Percentiles rank a stretch among this genome's conserved stretches.
Conservation (phyloP, 2,888 invertebrate species). For the Apamea anceps region DNA sequence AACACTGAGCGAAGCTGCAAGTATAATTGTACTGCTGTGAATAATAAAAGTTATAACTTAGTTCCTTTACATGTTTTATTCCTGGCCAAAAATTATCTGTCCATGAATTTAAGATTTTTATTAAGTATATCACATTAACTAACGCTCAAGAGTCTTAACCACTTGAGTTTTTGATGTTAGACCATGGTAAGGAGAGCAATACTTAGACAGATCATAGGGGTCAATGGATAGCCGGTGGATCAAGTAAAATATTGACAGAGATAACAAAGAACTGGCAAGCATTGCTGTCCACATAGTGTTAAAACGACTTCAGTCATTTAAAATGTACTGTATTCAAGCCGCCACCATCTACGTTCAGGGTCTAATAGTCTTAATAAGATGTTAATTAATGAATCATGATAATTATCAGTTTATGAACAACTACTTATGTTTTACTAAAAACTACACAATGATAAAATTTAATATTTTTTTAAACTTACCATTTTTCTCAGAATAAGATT, state of each 20-base stretch:
- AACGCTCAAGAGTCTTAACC: background rate
- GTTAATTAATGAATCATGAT: background rate
- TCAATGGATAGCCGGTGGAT: background rate
- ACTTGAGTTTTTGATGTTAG: background rate
- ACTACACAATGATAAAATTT: conserved; percentile 1
- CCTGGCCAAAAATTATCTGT: background rate
- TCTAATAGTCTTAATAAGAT: background rate
- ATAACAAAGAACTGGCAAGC: background rate
- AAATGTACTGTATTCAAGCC: conserved; percentile 5
- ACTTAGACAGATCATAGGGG: background rate
- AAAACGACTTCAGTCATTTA: background rate
- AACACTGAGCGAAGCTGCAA: too few species aligned
- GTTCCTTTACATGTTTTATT: too few species aligned
- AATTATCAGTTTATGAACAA: background rate
- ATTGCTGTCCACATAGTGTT: background rate
- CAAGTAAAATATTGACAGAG: background rate
- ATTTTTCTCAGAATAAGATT: conserved; percentile 17
- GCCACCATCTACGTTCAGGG: background rate
- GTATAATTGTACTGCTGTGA: too few species aligned
- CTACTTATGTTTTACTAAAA: background rate
- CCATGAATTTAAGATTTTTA: background rate
- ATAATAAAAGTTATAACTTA: too few species aligned
- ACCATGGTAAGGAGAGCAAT: background rate
- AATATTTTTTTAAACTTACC: conserved; percentile 22
- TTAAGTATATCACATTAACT: background rate